Evolutionary conservation across 2,113 vertebrate species (phyloP).

Genomic region (Scophthalmus maximus): DNA sequence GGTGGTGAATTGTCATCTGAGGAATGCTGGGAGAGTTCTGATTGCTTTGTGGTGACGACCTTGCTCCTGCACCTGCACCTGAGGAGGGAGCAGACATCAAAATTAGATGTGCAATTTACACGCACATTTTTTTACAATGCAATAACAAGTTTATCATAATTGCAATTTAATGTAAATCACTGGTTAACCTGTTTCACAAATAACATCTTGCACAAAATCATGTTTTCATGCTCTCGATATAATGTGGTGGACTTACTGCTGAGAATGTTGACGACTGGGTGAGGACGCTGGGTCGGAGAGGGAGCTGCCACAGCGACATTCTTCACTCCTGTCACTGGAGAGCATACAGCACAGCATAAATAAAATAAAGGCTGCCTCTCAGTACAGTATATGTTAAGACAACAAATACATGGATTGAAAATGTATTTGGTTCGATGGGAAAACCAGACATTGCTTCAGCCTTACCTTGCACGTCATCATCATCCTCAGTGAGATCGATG

Average conservation of each 20-base stretch:
- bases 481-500: conserved; percentile 86
- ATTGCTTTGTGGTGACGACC: conserved; percentile 72
- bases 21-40: conserved; percentile 60
- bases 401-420: not conserved
- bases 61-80: conserved; percentile 64
- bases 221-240: not conserved
- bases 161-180: too few species aligned
- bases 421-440: not conserved
- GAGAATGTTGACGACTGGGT: conserved; percentile 65
- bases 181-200: not conserved
- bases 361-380: conserved; percentile 7
- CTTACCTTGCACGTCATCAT: conserved; percentile 85
- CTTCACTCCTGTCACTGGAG: conserved; percentile 82
- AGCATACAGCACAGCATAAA: conserved; percentile 18
- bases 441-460: too few species aligned
- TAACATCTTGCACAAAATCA: conserved; percentile 3
- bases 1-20: conserved; percentile 76
- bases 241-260: conserved; percentile 68
- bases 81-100: conserved; percentile 17
- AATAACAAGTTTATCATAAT: too few species aligned
- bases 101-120: not conserved
- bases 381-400: not conserved
- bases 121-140: too few species aligned
- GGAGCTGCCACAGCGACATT: conserved; percentile 58
- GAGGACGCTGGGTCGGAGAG: conserved; percentile 61